Base-by-base conservation (phyloP, 2,888 invertebrate species). In the Chymomyza fuscimana region DNA sequence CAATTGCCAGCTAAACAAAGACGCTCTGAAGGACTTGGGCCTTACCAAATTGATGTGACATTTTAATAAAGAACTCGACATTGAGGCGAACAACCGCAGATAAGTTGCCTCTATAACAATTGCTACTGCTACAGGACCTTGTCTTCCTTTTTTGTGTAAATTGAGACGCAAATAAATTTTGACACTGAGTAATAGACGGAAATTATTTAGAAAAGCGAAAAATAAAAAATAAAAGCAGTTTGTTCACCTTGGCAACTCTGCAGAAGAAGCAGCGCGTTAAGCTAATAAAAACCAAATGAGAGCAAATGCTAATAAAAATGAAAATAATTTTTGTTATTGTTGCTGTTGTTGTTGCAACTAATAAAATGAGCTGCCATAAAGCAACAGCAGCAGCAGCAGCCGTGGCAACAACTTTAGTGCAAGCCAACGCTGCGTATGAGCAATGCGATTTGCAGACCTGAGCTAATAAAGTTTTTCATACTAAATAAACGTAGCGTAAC, bases 251-350 rank as follows among this genome's bases (percentile, higher is more conserved):
- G 80, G 77, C 79, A 79, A 77, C n/a, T 66, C 68, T 67, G 65
- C 29, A 60, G 75, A 61, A 66, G 68, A 59, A 59, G 75, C 61
- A 66, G 68, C 77, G 74, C 71, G 72, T 67, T 65, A 75, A 52
- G 64, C 77, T 69, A 81, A 85, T 82, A 85, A 80, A 81, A 62
- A 81, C 12, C 40, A 12, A 82, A 70, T 77, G 63, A 72, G 78
- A 71, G 65, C 6, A 61, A 72, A 46, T 67, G 58, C 64, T 77
- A 74, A 79, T 80, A 80, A 78, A 74, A 75, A 66, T 74, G 9
- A 32, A 32, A 32, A 83, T 82, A 84, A 84, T 85, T 85, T 81
- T 79, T 80, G 76, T 72, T 77, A 86, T 85, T 78, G 83, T 78
- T 74, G 61, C 32, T 66, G 71, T 65, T 72, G 62, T 46, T 56